These are phyloP conservation scores for Oeneis ivallda DNA, from an alignment of 2,888 invertebrate species.

Conservation along the genomic window DNA sequence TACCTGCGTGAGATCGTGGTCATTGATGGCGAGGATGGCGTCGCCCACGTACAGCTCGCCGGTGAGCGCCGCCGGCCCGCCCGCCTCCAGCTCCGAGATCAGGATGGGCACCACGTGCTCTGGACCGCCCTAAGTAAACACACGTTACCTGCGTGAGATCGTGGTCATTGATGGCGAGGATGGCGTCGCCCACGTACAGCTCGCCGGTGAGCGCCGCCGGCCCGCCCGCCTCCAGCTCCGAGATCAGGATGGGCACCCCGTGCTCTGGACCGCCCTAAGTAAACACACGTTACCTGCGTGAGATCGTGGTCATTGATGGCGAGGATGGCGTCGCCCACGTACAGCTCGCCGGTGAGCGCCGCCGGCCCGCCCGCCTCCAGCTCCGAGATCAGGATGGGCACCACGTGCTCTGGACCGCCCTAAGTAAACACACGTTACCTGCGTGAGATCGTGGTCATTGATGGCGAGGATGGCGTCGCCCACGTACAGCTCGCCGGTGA, in stretches of 20 bases:
- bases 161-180: slow-evolving; percentile 89
- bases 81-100: too few species aligned
- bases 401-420: slow-evolving; percentile 93
- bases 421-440: slow-evolving; percentile 79
- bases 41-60: slow-evolving; percentile 85
- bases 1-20: slow-evolving; percentile 87
- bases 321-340: slow-evolving; percentile 89
- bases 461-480: slow-evolving; percentile 93
- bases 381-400: slow-evolving; percentile 93
- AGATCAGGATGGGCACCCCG: slow-evolving; percentile 92
- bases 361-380: too few species aligned
- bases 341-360: slow-evolving; percentile 83
- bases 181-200: slow-evolving; percentile 87
- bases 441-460: slow-evolving; percentile 88
- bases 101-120: slow-evolving; percentile 94
- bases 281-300: slow-evolving; percentile 77
- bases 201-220: slow-evolving; percentile 88
- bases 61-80: slow-evolving; percentile 89
- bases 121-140: slow-evolving; percentile 85
- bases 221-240: too few species aligned
- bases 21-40: slow-evolving; percentile 91
- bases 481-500: slow-evolving; percentile 86
- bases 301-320: slow-evolving; percentile 90
- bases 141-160: slow-evolving; percentile 85
- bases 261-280: slow-evolving; percentile 91